Evolutionary conservation across 2,113 vertebrate genomes (phyloP).

Genomic region (Callipepla squamata): DNA sequence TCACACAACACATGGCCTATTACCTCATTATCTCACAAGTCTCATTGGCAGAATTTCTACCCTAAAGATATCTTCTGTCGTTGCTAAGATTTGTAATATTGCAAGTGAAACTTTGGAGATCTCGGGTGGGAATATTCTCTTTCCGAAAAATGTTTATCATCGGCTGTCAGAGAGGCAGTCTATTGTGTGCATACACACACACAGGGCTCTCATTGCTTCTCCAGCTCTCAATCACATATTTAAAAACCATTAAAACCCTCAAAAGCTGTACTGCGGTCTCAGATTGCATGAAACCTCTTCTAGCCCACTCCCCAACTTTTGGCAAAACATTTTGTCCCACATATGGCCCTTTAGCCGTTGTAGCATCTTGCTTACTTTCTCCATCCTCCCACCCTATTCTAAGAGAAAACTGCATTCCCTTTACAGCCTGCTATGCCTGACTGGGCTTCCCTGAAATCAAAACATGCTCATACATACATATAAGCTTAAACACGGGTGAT

Average conservation of each 20-base stretch:
- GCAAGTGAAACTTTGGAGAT: background rate
- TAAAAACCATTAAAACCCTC: background rate
- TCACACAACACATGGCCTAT: conserved; percentile 60
- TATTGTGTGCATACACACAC: background rate
- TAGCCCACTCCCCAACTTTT: background rate
- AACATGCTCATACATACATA: background rate
- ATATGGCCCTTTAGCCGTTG: background rate
- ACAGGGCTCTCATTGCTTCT: background rate
- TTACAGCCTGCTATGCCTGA: background rate
- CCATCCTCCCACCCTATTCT: background rate
- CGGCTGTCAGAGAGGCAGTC: background rate
- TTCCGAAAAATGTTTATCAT: background rate
- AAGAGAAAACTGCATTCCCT: background rate
- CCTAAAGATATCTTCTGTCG: background rate
- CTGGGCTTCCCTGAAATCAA: conserved; percentile 20
- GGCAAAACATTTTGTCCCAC: background rate
- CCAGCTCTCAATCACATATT: background rate
- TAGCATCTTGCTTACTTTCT: background rate
- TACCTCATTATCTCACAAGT: conserved; percentile 41
- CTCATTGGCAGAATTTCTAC: conserved; percentile 23
- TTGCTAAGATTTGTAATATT: conserved; percentile 23
- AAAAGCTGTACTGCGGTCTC: background rate
- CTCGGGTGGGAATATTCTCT: conserved; percentile 13
- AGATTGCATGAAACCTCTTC: background rate
- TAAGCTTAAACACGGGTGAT: background rate